Conservation (phyloP, 2,888 invertebrate species). For the Brachylomia viminalis region DNA sequence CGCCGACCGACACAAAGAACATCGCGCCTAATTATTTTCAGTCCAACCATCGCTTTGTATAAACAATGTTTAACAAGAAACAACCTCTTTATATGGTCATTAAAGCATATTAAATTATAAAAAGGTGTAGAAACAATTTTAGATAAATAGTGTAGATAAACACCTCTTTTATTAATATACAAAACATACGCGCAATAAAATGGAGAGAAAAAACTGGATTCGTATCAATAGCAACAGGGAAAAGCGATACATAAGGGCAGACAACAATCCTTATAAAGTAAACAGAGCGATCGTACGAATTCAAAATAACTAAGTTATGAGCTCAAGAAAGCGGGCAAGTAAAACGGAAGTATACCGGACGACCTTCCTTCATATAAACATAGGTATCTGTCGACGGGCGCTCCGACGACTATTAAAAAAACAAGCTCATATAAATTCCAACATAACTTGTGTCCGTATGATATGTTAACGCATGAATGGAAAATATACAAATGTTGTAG, state of each 20-base stretch:
- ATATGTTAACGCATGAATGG: constrained; percentile 70
- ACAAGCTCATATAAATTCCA: constrained; percentile 63
- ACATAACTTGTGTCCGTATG: constrained; percentile 65
- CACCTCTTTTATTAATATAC: constrained; percentile 46
- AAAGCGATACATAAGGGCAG: constrained; percentile 62
- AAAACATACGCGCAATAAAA: constrained; percentile 46
- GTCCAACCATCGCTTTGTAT: constrained; percentile 26
- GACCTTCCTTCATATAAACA: constrained; percentile 72
- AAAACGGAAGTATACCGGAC: constrained; percentile 74
- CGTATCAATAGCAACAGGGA: constrained; percentile 62
- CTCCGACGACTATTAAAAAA: constrained; percentile 66
- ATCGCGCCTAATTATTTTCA: constrained; percentile 50
- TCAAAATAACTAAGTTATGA: constrained; percentile 72
- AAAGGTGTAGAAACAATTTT: constrained; percentile 50
- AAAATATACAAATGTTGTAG: constrained; percentile 74
- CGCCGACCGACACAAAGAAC: constrained; percentile 42
- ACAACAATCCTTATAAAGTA: constrained; percentile 66
- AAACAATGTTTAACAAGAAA: constrained; percentile 33
- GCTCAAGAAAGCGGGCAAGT: constrained; percentile 73
- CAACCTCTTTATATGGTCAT: constrained; percentile 30
- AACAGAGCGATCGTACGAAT: constrained; percentile 69
- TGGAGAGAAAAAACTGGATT: constrained; percentile 55
- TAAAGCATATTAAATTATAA: constrained; percentile 38
- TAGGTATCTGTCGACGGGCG: constrained; percentile 60
- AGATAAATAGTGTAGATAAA: constrained; percentile 55